A percentile compares a stretch with the other conserved stretches of the same genome.
Evolutionary conservation across 2,797 vertebrate genomes (phyloP).

Genomic region (Petrocephalus sullivani): DNA sequence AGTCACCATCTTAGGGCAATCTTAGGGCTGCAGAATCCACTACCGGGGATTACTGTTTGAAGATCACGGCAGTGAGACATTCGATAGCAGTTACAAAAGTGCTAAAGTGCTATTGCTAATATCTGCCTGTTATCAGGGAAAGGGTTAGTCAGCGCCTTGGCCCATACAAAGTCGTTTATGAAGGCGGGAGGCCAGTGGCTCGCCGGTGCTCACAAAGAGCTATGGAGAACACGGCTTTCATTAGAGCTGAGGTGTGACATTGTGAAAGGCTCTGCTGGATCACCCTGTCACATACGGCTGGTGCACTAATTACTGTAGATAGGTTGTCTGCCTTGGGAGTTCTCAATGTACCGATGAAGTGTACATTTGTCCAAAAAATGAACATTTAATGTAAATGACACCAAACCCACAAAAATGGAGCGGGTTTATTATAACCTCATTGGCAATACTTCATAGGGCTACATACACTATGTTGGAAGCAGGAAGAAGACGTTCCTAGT

Average conservation of each 20-base stretch:
- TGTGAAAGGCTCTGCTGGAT: background rate
- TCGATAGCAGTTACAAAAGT: constrained; percentile 4
- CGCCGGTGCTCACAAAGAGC: background rate
- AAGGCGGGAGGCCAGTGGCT: background rate
- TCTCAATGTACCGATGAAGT: background rate
- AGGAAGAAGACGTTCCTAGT: constrained; percentile 33
- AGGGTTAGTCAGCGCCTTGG: background rate
- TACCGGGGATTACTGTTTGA: constrained; percentile 1
- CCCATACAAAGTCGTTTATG: background rate
- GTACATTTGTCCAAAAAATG: background rate
- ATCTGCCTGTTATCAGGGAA: background rate
- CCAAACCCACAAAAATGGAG: background rate
- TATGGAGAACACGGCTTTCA: background rate
- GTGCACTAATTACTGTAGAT: background rate
- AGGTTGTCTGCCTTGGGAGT: background rate
- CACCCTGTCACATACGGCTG: background rate
- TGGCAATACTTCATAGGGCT: background rate
- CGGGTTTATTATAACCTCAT: background rate
- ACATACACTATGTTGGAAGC: background rate
- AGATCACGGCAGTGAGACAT: constrained; percentile 17
- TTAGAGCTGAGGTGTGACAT: background rate
- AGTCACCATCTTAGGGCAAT: background rate
- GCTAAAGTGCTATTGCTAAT: constrained; percentile 6
- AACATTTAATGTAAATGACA: constrained; percentile 1
- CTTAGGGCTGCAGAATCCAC: background rate